Base-by-base conservation (phyloP, 2,113 vertebrate species). In the Azemiops feae region DNA sequence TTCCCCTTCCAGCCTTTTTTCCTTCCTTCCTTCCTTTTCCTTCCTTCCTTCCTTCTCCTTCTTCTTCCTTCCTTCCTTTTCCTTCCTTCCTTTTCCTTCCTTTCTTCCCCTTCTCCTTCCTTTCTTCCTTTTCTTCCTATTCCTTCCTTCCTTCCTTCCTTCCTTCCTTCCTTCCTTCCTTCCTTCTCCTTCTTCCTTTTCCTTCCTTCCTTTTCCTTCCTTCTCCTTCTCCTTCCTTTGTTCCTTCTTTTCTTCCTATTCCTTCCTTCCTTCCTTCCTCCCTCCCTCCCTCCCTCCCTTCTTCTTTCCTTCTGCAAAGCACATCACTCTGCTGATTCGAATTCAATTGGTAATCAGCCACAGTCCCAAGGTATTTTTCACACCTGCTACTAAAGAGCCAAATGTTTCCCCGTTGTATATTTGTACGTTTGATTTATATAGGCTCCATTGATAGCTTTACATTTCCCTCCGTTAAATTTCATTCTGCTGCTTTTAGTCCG, bases 131-230 rank as follows among this genome's bases (percentile, higher is more conserved):
- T 5, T 0, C 22, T 25, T 25, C 2, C 55, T 22, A 4, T 5
- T 55, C 54, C 2, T 58, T 9, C 23, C 23, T 58, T 57, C 55
- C 55, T 6, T 55, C 14, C 53, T 22, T 54, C 22, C 54, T 20
- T 20, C 4, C 54, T 5, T 57, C 20, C 5, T 6, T 2, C 6
- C 6, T 6, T 58, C 6, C 6, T 25, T 1, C 7, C 55, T 57
- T 25, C 2, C 22, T 23, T 0, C 2, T 3, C 2, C 1, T 58
- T 3, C 7, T 22, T 0, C 1, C 1, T 3, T 0, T 58, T 1
- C 57, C 58, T 30, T 30, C 27, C 3, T 60, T 30, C 0, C 25
- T 60, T 4, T 10, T 25, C 55, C 53, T 54, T 23, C 6, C 55
- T 23, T 23, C 5, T 20, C 20, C 18, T 3, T 0, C 1, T 22